phyloP scores from a whole-genome alignment of 2,113 vertebrate genomes.

The Camelus bactrianus region DNA sequence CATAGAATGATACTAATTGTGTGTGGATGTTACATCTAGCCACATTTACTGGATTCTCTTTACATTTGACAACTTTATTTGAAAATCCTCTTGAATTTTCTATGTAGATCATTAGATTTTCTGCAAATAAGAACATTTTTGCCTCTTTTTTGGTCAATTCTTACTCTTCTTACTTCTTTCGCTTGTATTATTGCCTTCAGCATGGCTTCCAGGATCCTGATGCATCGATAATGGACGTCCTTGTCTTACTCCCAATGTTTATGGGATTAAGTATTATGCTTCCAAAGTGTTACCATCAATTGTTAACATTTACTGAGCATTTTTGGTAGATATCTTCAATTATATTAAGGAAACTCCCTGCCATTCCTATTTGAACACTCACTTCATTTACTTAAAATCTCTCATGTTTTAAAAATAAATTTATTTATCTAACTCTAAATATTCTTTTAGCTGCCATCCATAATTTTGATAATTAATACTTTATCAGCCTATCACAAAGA shows the following conservation, averaged over 20 bases:
- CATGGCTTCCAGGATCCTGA: background rate
- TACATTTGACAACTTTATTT: background rate
- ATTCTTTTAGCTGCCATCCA: background rate
- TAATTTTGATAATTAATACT: background rate
- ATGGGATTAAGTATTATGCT: background rate
- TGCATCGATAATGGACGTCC: background rate
- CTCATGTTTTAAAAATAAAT: background rate
- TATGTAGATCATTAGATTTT: background rate
- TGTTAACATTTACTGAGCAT: background rate
- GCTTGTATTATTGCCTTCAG: background rate
- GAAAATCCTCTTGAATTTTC: constrained; percentile 1
- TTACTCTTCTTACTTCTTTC: background rate
- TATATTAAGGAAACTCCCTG: background rate
- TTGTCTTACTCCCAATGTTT: background rate
- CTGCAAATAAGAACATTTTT: background rate
- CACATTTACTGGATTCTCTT: background rate
- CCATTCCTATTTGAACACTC: background rate
- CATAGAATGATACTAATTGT: background rate
- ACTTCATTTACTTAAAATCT: background rate
- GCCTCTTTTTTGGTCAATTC: background rate
- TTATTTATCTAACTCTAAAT: background rate
- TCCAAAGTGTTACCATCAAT: background rate
- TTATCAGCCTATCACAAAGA: background rate
- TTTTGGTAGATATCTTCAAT: background rate
- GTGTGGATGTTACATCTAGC: background rate